A percentile compares a stretch with the other conserved stretches of the same genome.
Conservation (phyloP, 2,113 vertebrate species). For the Macquaria australasica region DNA sequence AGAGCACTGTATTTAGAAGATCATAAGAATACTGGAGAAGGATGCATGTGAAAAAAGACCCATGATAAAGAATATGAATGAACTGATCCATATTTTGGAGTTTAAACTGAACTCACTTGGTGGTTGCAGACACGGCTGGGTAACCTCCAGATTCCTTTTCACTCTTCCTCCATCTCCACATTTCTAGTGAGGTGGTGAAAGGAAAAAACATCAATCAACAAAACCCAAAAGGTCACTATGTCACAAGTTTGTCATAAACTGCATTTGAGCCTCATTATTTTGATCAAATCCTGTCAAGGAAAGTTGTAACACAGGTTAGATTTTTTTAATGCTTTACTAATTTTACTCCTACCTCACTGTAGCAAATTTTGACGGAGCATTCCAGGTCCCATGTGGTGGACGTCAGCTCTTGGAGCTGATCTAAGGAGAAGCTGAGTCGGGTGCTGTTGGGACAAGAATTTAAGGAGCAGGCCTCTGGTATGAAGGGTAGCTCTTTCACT, state of each 20-base stretch:
- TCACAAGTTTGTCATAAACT: not conserved
- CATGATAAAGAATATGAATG: not conserved
- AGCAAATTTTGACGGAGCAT: slow-evolving; percentile 75
- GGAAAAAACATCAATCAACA: not conserved
- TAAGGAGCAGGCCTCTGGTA: slow-evolving; percentile 65
- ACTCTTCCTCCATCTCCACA: slow-evolving; percentile 74
- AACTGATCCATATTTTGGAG: slow-evolving; percentile 42
- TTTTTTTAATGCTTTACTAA: too few species aligned
- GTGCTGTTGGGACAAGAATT: slow-evolving; percentile 71
- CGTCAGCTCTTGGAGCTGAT: slow-evolving; percentile 72
- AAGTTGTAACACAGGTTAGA: not conserved
- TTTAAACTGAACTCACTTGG: slow-evolving; percentile 80
- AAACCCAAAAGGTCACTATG: not conserved
- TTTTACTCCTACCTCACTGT: slow-evolving; percentile 56
- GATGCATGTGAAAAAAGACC: not conserved
- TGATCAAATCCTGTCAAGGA: too few species aligned
- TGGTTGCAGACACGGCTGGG: slow-evolving; percentile 57
- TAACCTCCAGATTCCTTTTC: slow-evolving; percentile 77
- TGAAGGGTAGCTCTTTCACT: slow-evolving; percentile 64
- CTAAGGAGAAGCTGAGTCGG: slow-evolving; percentile 81
- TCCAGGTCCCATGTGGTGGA: slow-evolving; percentile 81
- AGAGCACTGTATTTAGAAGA: not conserved
- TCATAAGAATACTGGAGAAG: not conserved
- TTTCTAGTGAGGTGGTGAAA: slow-evolving; percentile 48
- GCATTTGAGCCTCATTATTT: not conserved